These are phyloP conservation scores for Elmis aenea DNA, from an alignment of 2,888 invertebrate species.

Conservation along the genomic window DNA sequence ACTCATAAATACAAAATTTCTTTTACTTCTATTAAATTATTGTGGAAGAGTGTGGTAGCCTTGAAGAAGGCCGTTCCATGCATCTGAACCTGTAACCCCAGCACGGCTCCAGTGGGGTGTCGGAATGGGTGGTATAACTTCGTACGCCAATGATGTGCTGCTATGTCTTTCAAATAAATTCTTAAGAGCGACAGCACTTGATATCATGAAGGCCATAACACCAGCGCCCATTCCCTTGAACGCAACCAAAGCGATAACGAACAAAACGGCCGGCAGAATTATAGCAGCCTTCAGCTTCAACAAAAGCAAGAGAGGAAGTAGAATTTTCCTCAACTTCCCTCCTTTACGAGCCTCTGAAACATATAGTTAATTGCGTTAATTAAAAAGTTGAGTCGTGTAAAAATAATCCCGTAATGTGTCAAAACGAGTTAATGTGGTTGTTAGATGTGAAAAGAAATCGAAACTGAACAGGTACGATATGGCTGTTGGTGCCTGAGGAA, in stretches of 20 bases:
- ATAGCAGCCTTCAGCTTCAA: constrained; percentile 59
- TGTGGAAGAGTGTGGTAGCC: constrained; percentile 33
- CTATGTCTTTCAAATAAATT: constrained; percentile 35
- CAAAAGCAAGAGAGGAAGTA: constrained; percentile 58
- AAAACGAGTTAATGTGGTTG: too few relatives aligned
- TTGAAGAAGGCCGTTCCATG: constrained; percentile 17
- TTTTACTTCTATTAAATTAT: too few relatives aligned
- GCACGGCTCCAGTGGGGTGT: constrained; percentile 38
- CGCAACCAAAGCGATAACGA: constrained; percentile 57
- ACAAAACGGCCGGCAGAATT: constrained; percentile 56
- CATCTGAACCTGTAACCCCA: constrained; percentile 23
- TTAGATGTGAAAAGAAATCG: too few relatives aligned
- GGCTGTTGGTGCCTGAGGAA: too few relatives aligned
- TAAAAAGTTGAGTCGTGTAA: too few relatives aligned
- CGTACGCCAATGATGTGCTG: constrained; percentile 38
- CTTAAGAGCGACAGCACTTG: constrained; percentile 47
- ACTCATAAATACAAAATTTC: too few relatives aligned
- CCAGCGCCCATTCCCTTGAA: constrained; percentile 62
- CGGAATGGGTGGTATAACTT: constrained; percentile 37
- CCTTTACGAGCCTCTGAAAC: constrained; percentile 54
- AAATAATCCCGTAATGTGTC: too few relatives aligned
- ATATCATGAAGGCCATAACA: constrained; percentile 56
- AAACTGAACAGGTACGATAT: too few relatives aligned
- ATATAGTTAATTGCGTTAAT: too few relatives aligned
- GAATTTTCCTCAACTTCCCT: constrained; percentile 56